Base-by-base conservation (phyloP, 2,113 vertebrate species). In the Macquaria australasica region DNA sequence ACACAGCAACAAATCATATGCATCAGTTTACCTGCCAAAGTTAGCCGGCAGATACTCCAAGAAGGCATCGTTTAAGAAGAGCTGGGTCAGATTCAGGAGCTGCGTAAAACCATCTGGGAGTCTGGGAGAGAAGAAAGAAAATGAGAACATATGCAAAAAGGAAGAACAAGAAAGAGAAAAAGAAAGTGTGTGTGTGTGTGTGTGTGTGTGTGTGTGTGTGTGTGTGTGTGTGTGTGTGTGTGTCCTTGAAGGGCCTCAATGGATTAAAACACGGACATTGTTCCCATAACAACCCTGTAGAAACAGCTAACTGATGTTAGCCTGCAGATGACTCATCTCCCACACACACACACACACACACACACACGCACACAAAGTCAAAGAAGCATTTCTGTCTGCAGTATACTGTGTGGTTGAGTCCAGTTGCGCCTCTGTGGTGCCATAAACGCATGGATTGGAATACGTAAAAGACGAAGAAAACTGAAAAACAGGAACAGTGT, bases 61-160 rank as follows among this genome's bases (percentile, higher is more conserved):
- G 95, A 99, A 99, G 96, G 98, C 98, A 95, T 99, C 98, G 14
- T 99, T 99, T 92, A 99, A 96, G 95, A 99, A 99, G 93, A 99
- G 98, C 96, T 99, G 98, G 93, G 98, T 98, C 96, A 99, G 92
- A 94, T 99, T 99, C 91, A 99, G 97, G 91, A 99, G 98, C 94
- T 99, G 98, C 1, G 98, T 99, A 90, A 99, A 99, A 89, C 98
- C 98, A 94, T 99, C 98, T 91, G 98, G 98, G 91, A 99, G 97
- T 96, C 98, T 99, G 90, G 80, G 81, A 95, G 93, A 41, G 84
- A 72, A 31, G 43, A 58, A 7, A 25, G 48, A 48, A 3, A 63
- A 89, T 15, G 3, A 43, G 8, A 59, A 73, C 45, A 69, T 6
- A 21, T 69, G 77, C 6, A 37, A 14, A 69, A 76, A 41, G 34